Conservation (phyloP, 2,888 invertebrate species). For the Leuctra nigra region DNA sequence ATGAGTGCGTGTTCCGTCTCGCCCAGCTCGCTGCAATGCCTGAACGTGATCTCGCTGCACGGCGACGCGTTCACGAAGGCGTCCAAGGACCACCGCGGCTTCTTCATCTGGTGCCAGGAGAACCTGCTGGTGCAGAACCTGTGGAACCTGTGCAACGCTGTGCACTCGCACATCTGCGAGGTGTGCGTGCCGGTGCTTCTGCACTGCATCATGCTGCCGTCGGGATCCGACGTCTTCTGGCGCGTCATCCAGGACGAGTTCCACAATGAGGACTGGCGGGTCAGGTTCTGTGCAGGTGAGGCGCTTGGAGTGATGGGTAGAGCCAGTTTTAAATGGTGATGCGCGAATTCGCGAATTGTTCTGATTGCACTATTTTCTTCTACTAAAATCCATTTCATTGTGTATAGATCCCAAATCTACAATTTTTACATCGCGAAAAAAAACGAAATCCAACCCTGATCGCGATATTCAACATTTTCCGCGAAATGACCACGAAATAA, state of each 20-base stretch:
- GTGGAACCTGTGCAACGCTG: constrained; percentile 88
- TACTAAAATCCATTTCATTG: too few species aligned
- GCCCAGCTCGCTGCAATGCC: constrained; percentile 72
- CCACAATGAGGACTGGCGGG: constrained; percentile 81
- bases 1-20: too few species aligned
- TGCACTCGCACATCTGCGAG: constrained; percentile 90
- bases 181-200: constrained; percentile 86
- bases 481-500: too few species aligned
- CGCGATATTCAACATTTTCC: too few species aligned
- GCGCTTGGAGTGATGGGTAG: constrained; percentile 84
- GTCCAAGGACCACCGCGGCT: constrained; percentile 81
- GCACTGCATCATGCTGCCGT: constrained; percentile 90
- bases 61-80: constrained; percentile 87
- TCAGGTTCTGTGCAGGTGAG: constrained; percentile 78
- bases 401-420: too few species aligned
- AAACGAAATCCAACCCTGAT: too few species aligned
- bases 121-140: constrained; percentile 91
- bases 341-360: too few species aligned
- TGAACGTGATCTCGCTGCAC: constrained; percentile 86
- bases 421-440: too few species aligned
- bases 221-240: constrained; percentile 95
- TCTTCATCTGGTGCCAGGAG: constrained; percentile 95
- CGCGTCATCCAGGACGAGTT: constrained; percentile 92
- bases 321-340: constrained; percentile 83
- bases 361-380: too few species aligned